phyloP scores from a whole-genome alignment of 2,797 vertebrate species.

The Kryptopterus vitreolus region DNA sequence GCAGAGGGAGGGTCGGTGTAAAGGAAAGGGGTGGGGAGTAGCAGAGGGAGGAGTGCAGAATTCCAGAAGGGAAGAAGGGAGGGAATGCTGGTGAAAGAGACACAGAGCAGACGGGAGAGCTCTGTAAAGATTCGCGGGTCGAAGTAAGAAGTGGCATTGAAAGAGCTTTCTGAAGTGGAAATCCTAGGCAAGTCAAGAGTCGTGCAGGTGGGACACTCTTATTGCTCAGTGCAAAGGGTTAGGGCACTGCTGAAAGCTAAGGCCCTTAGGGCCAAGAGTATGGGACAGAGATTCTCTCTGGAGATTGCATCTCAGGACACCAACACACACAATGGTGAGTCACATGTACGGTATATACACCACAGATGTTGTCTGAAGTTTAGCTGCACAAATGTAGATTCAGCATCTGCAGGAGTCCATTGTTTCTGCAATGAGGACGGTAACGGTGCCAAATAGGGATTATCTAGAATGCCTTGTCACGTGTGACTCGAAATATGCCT shows the following conservation, averaged over 20 bases:
- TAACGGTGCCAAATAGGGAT: not conserved
- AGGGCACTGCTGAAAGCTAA: slow-evolving; percentile 56
- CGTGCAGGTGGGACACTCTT: slow-evolving; percentile 56
- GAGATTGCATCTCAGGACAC: slow-evolving; percentile 68
- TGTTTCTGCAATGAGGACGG: slow-evolving; percentile 12
- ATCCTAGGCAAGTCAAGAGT: slow-evolving; percentile 26
- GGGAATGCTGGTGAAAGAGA: slow-evolving; percentile 45
- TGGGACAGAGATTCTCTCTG: slow-evolving; percentile 78
- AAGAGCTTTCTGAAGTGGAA: slow-evolving; percentile 37
- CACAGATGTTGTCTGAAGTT: not conserved
- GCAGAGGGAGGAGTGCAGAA: slow-evolving; percentile 52
- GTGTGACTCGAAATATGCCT: not conserved
- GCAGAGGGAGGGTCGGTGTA: slow-evolving; percentile 60
- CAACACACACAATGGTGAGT: slow-evolving; percentile 71
- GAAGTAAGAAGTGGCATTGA: slow-evolving; percentile 47
- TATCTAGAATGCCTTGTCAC: not conserved
- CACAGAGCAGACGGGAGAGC: slow-evolving; percentile 37
- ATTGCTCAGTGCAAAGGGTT: slow-evolving; percentile 44
- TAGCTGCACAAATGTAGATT: not conserved
- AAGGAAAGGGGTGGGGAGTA: slow-evolving; percentile 58
- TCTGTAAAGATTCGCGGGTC: slow-evolving; percentile 33
- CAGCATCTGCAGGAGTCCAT: slow-evolving; percentile 6
- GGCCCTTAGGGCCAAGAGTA: slow-evolving; percentile 75
- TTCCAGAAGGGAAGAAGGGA: slow-evolving; percentile 44
- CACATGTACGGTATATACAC: not conserved